A percentile compares a stretch with the other conserved stretches of the same genome.
These are phyloP conservation scores for Equus quagga DNA, from an alignment of 2,113 vertebrate species.

Conservation along the genomic window DNA sequence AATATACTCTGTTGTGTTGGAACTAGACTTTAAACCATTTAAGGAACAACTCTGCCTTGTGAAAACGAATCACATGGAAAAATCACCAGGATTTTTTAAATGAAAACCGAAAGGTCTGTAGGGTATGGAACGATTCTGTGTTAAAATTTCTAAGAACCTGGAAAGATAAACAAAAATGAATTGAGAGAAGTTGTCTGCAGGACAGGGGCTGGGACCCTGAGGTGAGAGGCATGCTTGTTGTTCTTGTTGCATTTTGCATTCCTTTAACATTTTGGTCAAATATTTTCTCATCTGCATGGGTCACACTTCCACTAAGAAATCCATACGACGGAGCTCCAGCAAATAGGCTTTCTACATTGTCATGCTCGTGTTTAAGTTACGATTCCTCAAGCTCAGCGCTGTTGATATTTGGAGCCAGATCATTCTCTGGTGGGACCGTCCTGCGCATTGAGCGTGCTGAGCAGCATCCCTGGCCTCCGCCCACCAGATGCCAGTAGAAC, in stretches of 20 bases:
- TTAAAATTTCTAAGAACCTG: not conserved
- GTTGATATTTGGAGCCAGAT: not conserved
- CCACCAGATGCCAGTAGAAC: not conserved
- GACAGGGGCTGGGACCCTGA: not conserved
- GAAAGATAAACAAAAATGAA: not conserved
- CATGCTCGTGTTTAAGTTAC: not conserved
- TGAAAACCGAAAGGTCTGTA: not conserved
- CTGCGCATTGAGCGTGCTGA: not conserved
- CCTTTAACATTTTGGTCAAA: not conserved
- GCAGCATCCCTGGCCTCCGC: not conserved
- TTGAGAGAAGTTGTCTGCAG: not conserved
- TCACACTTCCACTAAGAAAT: not conserved
- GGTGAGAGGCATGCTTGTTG: not conserved
- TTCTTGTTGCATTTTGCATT: not conserved
- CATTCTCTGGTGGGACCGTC: not conserved
- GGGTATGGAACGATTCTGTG: not conserved
- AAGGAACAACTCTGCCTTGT: not conserved
- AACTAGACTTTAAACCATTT: not conserved
- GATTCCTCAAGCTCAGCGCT: not conserved
- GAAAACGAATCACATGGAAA: not conserved
- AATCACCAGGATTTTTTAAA: not conserved
- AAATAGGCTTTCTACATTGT: not conserved
- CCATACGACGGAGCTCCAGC: accelerated
- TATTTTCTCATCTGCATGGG: not conserved
- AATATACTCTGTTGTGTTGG: not conserved